These are phyloP conservation scores for Hippopotamus amphibius DNA, from an alignment of 2,113 vertebrate species.

Conservation along the genomic window DNA sequence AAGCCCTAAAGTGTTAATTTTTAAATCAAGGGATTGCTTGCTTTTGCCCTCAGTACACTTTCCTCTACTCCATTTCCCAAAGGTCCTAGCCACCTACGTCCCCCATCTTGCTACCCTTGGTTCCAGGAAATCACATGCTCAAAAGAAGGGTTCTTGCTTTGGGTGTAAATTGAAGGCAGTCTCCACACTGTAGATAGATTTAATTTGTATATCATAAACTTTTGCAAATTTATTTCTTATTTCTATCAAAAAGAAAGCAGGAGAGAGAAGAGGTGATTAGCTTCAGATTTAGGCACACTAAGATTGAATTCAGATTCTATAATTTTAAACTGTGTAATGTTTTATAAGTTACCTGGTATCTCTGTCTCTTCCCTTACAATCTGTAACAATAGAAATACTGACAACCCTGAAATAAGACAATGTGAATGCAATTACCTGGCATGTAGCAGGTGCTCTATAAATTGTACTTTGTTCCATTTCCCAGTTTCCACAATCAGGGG, in stretches of 20 bases:
- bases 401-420: background rate
- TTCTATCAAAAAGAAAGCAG: background rate
- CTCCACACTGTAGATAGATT: background rate
- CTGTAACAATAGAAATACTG: background rate
- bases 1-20: background rate
- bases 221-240: background rate
- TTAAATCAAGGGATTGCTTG: background rate
- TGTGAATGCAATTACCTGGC: slow-evolving; percentile 16
- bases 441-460: slow-evolving; percentile 53
- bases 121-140: background rate
- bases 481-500: background rate
- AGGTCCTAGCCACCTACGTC: background rate
- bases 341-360: background rate
- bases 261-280: background rate
- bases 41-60: background rate
- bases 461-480: slow-evolving; percentile 40
- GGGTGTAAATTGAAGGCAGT: background rate
- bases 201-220: background rate
- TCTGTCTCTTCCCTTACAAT: slow-evolving; percentile 28
- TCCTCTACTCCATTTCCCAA: background rate
- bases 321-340: background rate
- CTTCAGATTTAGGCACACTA: slow-evolving; percentile 2
- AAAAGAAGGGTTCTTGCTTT: background rate
- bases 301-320: background rate
- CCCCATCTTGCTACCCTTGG: background rate